Percentiles rank a stretch among this genome's conserved stretches.
phyloP scores from a whole-genome alignment of 2,113 vertebrate species.

The Corythornis cristatus region DNA sequence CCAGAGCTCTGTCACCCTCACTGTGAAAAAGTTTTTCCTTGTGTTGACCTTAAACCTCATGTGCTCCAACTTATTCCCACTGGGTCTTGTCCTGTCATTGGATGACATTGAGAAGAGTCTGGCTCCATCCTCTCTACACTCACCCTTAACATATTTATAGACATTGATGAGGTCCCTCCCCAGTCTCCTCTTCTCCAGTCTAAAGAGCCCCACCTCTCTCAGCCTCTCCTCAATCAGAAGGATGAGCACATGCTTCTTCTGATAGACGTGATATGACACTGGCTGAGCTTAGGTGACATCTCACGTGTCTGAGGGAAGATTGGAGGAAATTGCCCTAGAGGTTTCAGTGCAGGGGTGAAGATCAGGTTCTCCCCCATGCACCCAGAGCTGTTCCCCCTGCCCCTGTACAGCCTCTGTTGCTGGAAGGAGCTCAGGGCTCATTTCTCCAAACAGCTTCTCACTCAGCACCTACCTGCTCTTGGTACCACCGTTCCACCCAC shows the following conservation, averaged over 20 bases:
- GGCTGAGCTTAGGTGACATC: background rate
- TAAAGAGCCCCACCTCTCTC: too few relatives aligned
- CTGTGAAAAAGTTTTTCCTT: too few relatives aligned
- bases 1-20: too few relatives aligned
- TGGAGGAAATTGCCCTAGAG: background rate
- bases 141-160: too few relatives aligned
- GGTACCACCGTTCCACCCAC: background rate
- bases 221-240: background rate
- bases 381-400: background rate
- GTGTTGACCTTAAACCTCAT: too few relatives aligned
- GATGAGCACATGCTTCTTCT: rapidly evolving
- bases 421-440: background rate
- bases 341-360: background rate
- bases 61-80: too few relatives aligned
- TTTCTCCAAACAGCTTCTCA: background rate
- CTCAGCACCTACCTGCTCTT: slow-evolving; percentile 30
- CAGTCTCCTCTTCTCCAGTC: too few relatives aligned
- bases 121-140: too few relatives aligned
- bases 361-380: rapidly evolving
- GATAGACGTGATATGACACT: rapidly evolving
- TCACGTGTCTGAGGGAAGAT: background rate
- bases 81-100: too few relatives aligned
- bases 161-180: too few relatives aligned
- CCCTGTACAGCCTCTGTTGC: rapidly evolving
- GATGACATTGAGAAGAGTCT: too few relatives aligned